These are phyloP conservation scores for Phengaris arion DNA, from an alignment of 2,888 invertebrate species.

Conservation along the genomic window DNA sequence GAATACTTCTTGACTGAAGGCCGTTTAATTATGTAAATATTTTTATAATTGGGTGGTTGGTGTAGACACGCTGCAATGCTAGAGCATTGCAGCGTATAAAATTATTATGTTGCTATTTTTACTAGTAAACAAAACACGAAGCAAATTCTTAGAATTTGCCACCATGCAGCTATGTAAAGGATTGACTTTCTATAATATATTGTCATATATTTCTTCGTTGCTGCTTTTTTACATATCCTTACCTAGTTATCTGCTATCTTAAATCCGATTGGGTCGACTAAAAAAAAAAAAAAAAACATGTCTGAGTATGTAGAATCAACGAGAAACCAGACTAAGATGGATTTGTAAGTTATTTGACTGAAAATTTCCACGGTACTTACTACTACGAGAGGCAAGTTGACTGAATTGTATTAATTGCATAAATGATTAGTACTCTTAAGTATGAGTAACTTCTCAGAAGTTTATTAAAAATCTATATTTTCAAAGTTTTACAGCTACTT, in stretches of 20 bases:
- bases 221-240: not conserved
- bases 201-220: not conserved
- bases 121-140: not conserved
- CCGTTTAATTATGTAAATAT: no score
- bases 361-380: not conserved
- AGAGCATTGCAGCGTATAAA: not conserved
- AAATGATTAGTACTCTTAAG: no score
- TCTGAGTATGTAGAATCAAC: not conserved
- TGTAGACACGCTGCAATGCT: not conserved
- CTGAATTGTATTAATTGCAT: no score
- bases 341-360: conserved; percentile 1
- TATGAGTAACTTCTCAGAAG: no score
- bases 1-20: no score
- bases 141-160: not conserved
- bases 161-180: not conserved
- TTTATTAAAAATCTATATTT: no score
- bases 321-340: not conserved
- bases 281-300: not conserved
- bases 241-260: not conserved
- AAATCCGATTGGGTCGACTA: not conserved
- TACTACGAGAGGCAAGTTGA: no score
- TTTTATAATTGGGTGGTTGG: no score
- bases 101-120: not conserved
- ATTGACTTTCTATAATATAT: not conserved
- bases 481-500: no score